Conservation (phyloP, 2,797 vertebrate genomes). For the Pseudotriccus pelzelni region DNA sequence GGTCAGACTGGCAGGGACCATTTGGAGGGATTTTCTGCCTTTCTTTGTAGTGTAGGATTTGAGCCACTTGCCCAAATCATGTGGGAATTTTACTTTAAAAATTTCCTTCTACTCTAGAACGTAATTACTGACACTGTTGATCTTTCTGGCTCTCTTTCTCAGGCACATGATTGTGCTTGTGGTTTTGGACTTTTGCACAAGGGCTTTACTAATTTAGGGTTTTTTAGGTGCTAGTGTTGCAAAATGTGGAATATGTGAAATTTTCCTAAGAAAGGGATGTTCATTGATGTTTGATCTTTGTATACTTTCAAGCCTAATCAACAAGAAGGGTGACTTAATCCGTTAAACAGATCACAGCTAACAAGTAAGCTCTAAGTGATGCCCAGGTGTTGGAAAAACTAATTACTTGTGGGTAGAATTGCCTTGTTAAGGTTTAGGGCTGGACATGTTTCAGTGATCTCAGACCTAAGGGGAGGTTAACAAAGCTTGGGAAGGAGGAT, state of each 20-base stretch:
- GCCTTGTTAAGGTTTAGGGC: neutral
- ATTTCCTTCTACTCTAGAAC: neutral
- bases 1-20: neutral
- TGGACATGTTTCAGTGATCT: neutral
- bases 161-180: too few relatives aligned
- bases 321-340: neutral
- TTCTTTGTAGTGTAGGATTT: neutral
- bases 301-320: neutral
- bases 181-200: neutral
- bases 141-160: neutral
- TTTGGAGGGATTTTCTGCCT: neutral
- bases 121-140: neutral
- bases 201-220: neutral
- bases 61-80: neutral
- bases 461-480: neutral
- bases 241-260: neutral
- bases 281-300: neutral
- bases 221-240: neutral
- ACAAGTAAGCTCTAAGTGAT: neutral
- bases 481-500: neutral
- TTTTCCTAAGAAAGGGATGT: neutral
- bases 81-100: neutral
- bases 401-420: neutral
- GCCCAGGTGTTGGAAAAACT: neutral
- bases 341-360: neutral